These are phyloP conservation scores for Gyps fulvus DNA, from an alignment of 2,113 vertebrate genomes.

Conservation along the genomic window DNA sequence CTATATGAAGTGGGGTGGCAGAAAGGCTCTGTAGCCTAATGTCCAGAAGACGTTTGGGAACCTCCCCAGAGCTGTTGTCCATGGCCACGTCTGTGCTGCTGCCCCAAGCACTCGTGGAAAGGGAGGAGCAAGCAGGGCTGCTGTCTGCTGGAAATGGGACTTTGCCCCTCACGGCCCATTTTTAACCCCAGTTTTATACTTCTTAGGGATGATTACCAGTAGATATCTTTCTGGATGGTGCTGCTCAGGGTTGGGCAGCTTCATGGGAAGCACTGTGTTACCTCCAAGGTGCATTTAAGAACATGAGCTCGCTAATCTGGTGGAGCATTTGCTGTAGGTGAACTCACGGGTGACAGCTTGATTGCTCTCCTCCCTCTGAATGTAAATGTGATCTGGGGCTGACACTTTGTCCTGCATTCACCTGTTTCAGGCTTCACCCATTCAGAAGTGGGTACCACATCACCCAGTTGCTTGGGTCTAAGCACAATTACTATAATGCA, in stretches of 20 bases:
- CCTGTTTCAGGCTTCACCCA: background rate
- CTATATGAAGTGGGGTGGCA: background rate
- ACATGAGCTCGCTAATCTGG: background rate
- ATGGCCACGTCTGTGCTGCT: background rate
- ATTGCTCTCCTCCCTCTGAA: background rate
- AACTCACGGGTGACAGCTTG: background rate
- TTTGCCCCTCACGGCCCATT: background rate
- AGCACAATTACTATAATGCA: background rate
- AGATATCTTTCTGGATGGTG: background rate
- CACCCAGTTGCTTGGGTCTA: background rate
- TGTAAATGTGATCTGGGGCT: accelerated
- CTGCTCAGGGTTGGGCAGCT: background rate
- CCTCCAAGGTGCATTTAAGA: background rate
- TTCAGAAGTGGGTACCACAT: background rate
- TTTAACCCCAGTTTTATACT: background rate
- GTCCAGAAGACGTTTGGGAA: background rate
- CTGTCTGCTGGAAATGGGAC: background rate
- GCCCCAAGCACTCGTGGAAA: background rate
- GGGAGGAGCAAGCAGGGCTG: background rate
- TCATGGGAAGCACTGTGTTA: background rate
- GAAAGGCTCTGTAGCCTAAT: background rate
- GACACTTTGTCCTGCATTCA: background rate
- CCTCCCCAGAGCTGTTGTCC: background rate
- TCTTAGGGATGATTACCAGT: background rate
- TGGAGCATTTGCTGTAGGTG: background rate